These are phyloP conservation scores for Ascidia mentula DNA, from an alignment of 23 tunicate genomes.

Conservation along the genomic window DNA sequence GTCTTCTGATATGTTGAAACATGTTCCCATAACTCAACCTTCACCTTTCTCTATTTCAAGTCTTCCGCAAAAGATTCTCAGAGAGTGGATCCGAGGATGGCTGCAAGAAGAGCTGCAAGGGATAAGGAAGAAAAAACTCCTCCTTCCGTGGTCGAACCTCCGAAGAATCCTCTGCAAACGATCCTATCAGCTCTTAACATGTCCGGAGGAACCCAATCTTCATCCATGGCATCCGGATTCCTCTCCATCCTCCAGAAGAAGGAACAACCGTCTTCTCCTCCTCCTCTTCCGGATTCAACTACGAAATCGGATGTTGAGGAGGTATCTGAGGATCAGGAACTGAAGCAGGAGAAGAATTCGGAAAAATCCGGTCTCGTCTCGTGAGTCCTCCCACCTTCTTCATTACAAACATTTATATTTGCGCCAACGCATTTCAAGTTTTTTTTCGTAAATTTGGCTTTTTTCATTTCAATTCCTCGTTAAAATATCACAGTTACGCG, in stretches of 20 bases:
- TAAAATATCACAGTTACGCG: slow-evolving; percentile 4
- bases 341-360: background rate
- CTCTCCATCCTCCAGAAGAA: slow-evolving; percentile 43
- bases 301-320: slow-evolving; percentile 53
- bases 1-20: too few species aligned
- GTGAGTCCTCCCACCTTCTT: background rate
- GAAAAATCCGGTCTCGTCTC: slow-evolving; percentile 19
- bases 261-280: slow-evolving; percentile 21
- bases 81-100: slow-evolving; percentile 34
- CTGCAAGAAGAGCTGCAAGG: slow-evolving; percentile 28
- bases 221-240: slow-evolving; percentile 18
- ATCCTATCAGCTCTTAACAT: slow-evolving; percentile 74
- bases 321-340: slow-evolving; percentile 2
- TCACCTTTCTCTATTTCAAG: background rate
- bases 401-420: too few species aligned
- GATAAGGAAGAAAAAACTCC: slow-evolving; percentile 16
- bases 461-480: background rate
- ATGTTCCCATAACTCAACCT: background rate
- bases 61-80: background rate
- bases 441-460: background rate
- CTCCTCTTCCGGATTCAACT: slow-evolving; percentile 60
- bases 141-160: slow-evolving; percentile 9
- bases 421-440: too few species aligned
- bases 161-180: slow-evolving; percentile 69
- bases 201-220: slow-evolving; percentile 22